Conservation (phyloP, 2,888 invertebrate species). For the Lithophane semibrunnea region DNA sequence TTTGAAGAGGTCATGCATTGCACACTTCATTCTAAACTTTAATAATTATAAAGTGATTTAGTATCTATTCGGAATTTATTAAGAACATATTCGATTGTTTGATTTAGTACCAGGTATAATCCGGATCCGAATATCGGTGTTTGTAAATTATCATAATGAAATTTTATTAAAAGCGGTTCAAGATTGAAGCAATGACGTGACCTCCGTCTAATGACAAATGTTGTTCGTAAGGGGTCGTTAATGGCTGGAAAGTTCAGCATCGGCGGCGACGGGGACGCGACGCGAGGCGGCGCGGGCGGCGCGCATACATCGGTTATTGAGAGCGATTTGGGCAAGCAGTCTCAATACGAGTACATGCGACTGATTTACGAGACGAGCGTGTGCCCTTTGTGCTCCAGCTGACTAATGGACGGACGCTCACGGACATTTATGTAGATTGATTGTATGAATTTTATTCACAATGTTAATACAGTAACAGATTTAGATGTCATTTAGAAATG, state of each 20-base stretch:
- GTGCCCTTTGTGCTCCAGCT: constrained; percentile 90
- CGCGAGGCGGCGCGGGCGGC: constrained; percentile 69
- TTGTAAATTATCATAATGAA: constrained; percentile 27
- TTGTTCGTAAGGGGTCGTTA: constrained; percentile 85
- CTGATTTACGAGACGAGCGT: constrained; percentile 90
- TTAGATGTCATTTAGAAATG: constrained; percentile 91
- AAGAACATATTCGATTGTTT: constrained; percentile 11
- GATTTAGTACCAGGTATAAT: constrained; percentile 12
- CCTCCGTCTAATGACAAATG: constrained; percentile 82
- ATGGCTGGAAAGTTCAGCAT: constrained; percentile 84
- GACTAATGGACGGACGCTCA: constrained; percentile 91
- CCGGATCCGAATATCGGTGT: background rate
- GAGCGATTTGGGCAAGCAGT: constrained; percentile 88
- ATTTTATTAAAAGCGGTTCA: constrained; percentile 52
- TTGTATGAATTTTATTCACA: constrained; percentile 91
- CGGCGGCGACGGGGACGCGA: constrained; percentile 59
- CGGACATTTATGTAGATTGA: constrained; percentile 91
- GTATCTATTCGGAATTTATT: background rate
- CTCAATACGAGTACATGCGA: constrained; percentile 88
- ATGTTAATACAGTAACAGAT: constrained; percentile 91
- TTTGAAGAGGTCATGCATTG: constrained; percentile 26
- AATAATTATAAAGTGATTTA: constrained; percentile 14
- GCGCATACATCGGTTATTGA: constrained; percentile 83
- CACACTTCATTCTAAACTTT: constrained; percentile 2
- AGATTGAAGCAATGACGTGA: constrained; percentile 66